These are phyloP conservation scores for Cyrtorhinus lividipennis DNA, from an alignment of 1,140 invertebrate genomes.

Conservation along the genomic window DNA sequence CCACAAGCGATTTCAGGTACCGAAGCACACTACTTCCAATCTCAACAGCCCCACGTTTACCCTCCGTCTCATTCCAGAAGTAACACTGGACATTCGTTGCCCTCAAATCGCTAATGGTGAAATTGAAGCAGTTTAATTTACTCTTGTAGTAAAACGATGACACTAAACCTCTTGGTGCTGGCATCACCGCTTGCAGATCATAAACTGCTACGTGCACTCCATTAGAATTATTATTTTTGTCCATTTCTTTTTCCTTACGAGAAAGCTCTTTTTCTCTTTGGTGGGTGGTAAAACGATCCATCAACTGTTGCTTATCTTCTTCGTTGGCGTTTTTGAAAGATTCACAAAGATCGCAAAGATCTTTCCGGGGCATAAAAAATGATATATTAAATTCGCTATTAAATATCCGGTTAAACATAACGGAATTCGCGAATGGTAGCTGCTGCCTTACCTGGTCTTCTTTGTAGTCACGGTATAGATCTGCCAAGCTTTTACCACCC, in stretches of 20 bases:
- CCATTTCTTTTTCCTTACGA: background rate
- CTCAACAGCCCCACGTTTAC: background rate
- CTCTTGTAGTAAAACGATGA: background rate
- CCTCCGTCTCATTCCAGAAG: background rate
- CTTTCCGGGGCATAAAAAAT: conserved; percentile 24
- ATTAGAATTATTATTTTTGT: background rate
- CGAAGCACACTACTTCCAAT: background rate
- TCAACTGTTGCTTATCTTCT: background rate
- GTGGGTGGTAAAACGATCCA: background rate
- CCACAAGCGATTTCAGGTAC: no score
- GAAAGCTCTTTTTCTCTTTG: background rate
- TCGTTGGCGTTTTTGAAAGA: conserved; percentile 17
- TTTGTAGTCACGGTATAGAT: conserved; percentile 19
- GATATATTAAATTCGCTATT: conserved; percentile 24
- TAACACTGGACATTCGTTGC: background rate
- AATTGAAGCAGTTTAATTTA: background rate
- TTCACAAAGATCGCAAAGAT: conserved; percentile 23
- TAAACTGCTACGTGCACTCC: background rate
- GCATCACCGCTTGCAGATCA: background rate
- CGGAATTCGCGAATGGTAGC: conserved; percentile 20
- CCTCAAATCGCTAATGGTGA: background rate
- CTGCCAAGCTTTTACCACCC: conserved; percentile 16
- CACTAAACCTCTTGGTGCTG: background rate
- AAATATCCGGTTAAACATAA: conserved; percentile 19
- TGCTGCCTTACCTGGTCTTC: background rate